Evolutionary conservation across 1,140 invertebrate species (phyloP).

Genomic region (Solenopsis invicta): DNA sequence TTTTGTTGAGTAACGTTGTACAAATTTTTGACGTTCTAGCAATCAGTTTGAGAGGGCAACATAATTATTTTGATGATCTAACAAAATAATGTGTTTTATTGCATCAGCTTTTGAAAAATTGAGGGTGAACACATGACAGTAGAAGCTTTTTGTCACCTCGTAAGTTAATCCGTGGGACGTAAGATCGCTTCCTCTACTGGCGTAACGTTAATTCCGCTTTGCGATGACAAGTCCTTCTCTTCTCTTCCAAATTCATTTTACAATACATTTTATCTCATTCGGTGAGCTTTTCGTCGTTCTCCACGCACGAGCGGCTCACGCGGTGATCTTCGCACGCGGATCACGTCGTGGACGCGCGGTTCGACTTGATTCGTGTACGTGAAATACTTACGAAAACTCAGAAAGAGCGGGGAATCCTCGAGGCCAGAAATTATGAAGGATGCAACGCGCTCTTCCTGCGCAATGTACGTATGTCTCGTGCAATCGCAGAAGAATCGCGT

Average conservation of each 20-base stretch:
- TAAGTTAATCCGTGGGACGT: no score
- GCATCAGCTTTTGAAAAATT: no score
- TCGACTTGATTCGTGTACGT: slow-evolving; percentile 59
- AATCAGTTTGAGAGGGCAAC: no score
- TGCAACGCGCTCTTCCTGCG: slow-evolving; percentile 36
- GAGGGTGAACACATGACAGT: no score
- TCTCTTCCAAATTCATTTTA: slow-evolving; percentile 17
- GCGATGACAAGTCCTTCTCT: not conserved
- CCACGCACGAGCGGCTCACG: not conserved
- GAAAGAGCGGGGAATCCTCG: slow-evolving; percentile 57
- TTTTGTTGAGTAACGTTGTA: no score
- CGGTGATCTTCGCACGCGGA: slow-evolving; percentile 6
- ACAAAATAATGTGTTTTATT: no score
- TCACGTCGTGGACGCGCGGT: slow-evolving; percentile 46
- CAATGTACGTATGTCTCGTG: slow-evolving; percentile 5
- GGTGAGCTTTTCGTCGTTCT: not conserved
- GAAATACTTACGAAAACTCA: slow-evolving; percentile 61
- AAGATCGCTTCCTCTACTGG: not conserved
- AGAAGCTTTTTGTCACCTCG: no score
- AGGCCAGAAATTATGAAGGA: slow-evolving; percentile 49
- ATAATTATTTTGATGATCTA: no score
- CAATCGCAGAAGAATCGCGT: not conserved
- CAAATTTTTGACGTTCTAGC: no score
- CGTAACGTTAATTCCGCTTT: not conserved
- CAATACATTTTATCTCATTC: not conserved